A percentile compares a stretch with the other conserved stretches of the same genome.
Conservation (phyloP, 2,888 invertebrate genomes). For the Clanis bilineata region DNA sequence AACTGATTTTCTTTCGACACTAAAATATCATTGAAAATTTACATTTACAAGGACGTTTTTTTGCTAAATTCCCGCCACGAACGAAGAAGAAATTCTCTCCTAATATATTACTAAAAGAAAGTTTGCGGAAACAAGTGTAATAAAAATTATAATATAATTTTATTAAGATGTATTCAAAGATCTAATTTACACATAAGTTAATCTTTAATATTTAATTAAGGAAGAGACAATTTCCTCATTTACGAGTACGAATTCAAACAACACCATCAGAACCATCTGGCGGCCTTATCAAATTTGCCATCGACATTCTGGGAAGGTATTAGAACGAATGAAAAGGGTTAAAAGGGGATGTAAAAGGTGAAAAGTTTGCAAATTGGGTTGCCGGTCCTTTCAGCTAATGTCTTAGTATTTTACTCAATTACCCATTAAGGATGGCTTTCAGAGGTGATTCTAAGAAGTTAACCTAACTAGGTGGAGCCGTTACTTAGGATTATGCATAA, state of each 20-base stretch:
- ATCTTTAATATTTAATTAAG: background rate
- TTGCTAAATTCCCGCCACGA: no score
- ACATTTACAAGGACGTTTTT: no score
- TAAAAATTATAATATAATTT: background rate
- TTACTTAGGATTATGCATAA: background rate
- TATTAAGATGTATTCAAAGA: background rate
- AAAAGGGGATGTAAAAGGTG: constrained; percentile 38
- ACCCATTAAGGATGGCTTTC: constrained; percentile 29
- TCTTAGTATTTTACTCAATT: constrained; percentile 42
- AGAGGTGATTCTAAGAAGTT: constrained; percentile 11
- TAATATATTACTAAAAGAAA: no score
- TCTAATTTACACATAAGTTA: background rate
- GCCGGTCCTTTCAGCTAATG: constrained; percentile 38
- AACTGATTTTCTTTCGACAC: no score
- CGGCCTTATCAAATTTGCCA: constrained; percentile 26
- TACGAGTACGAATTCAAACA: constrained; percentile 19
- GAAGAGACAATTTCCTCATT: constrained; percentile 16
- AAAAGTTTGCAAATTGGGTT: constrained; percentile 47
- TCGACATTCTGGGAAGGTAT: constrained; percentile 25
- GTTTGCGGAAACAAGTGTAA: no score
- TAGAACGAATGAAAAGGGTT: constrained; percentile 30
- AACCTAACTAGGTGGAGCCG: background rate
- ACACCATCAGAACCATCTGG: constrained; percentile 13
- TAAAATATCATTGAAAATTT: no score
- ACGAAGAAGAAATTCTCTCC: no score